These are phyloP conservation scores for Chymomyza caudatula DNA, from an alignment of 2,888 invertebrate species.

Conservation along the genomic window DNA sequence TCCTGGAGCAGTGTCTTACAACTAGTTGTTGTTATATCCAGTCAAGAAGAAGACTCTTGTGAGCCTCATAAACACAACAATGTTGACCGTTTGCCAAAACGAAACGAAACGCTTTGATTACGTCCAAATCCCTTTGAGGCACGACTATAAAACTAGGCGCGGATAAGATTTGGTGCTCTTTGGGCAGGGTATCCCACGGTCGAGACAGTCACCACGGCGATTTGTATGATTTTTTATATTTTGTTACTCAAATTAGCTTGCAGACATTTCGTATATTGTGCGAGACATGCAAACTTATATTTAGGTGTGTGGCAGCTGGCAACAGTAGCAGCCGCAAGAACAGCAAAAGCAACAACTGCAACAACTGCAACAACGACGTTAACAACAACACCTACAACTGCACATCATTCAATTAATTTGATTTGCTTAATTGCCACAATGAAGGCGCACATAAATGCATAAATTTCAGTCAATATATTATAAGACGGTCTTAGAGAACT, in stretches of 20 bases:
- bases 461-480: too few species aligned
- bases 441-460: conserved; percentile 47
- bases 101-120: too few species aligned
- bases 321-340: neutral
- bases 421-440: conserved; percentile 48
- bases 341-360: neutral
- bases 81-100: too few species aligned
- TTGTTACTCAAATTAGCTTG: conserved; percentile 35
- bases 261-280: conserved; percentile 28
- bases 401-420: conserved; percentile 44
- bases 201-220: too few species aligned
- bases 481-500: neutral
- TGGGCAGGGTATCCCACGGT: too few species aligned
- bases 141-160: too few species aligned
- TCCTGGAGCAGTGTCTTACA: too few species aligned
- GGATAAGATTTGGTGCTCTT: too few species aligned
- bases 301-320: neutral
- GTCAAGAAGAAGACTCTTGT: too few species aligned
- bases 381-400: conserved; percentile 36
- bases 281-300: conserved; percentile 39
- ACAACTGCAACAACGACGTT: conserved; percentile 13
- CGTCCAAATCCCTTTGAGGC: too few species aligned
- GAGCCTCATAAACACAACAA: too few species aligned
- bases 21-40: too few species aligned
- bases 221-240: neutral